These are phyloP conservation scores for Apaloderma vittatum DNA, from an alignment of 2,113 vertebrate genomes.

Conservation along the genomic window DNA sequence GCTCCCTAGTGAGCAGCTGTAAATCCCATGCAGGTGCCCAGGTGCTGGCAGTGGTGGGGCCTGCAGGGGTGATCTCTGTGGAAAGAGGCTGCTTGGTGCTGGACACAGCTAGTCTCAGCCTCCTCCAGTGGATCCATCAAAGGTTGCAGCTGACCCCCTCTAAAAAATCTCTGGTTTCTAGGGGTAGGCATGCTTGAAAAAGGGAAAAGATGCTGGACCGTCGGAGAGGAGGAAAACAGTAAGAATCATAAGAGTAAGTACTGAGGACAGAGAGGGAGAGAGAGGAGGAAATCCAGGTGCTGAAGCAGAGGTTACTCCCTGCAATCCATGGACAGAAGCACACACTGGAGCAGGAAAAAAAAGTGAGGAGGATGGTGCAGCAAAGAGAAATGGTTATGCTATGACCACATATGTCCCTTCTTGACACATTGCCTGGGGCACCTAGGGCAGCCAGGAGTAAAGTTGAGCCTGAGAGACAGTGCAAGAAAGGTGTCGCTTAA, in stretches of 20 bases:
- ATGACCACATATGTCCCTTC: fast-evolving
- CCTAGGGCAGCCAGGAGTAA: background rate
- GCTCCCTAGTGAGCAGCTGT: fast-evolving
- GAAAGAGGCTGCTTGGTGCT: background rate
- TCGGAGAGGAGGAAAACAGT: fast-evolving
- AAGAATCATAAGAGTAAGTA: background rate
- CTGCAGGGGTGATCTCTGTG: background rate
- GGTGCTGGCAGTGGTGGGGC: fast-evolving
- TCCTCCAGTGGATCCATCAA: background rate
- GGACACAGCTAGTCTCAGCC: background rate
- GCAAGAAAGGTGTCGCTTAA: background rate
- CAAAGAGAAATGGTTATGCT: background rate
- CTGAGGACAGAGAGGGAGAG: background rate
- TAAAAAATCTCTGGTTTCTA: fast-evolving
- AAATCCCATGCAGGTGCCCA: fast-evolving
- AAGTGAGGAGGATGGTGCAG: background rate
- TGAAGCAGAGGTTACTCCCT: background rate
- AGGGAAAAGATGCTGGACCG: background rate
- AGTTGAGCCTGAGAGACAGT: background rate
- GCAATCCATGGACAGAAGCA: background rate
- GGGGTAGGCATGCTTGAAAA: background rate
- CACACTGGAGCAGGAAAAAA: background rate
- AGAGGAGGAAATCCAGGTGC: background rate
- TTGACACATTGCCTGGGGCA: fast-evolving
- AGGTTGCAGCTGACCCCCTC: fast-evolving